Conservation (phyloP, 2,113 vertebrate genomes). For the Monopterus albus region DNA sequence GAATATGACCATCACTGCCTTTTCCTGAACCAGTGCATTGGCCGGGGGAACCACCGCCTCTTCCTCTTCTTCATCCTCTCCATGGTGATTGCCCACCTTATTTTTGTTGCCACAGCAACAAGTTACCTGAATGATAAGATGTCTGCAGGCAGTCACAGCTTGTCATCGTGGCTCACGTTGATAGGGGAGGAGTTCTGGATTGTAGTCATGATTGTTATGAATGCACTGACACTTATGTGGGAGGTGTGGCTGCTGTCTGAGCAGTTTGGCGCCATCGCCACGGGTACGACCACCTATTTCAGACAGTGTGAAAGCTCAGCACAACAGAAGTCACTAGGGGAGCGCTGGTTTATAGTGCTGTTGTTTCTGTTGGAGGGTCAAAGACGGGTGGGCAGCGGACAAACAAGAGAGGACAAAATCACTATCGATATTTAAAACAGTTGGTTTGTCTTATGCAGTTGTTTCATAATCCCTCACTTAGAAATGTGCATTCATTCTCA, state of each 20-base stretch:
- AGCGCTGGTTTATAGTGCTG: constrained; percentile 62
- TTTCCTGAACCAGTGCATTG: constrained; percentile 84
- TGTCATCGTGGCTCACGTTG: constrained; percentile 54
- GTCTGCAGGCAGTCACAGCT: background rate
- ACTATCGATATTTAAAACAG: constrained; percentile 70
- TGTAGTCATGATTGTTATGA: constrained; percentile 74
- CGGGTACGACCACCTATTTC: constrained; percentile 81
- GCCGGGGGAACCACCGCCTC: constrained; percentile 80
- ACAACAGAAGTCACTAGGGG: constrained; percentile 51
- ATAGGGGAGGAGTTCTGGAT: constrained; percentile 81
- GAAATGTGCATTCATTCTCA: constrained; percentile 7
- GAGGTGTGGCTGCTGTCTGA: constrained; percentile 80
- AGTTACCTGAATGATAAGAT: constrained; percentile 68
- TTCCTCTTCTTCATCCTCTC: constrained; percentile 82
- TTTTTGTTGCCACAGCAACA: constrained; percentile 63
- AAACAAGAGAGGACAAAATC: constrained; percentile 37
- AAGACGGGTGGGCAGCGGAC: constrained; percentile 40
- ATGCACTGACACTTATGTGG: constrained; percentile 78
- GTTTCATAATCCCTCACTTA: constrained; percentile 3
- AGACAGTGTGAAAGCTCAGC: constrained; percentile 44
- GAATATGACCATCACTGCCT: constrained; percentile 87
- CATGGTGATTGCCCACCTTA: constrained; percentile 66
- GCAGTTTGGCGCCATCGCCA: constrained; percentile 79
- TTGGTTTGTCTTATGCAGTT: background rate
- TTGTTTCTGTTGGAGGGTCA: constrained; percentile 79